Conservation (phyloP, 2,888 invertebrate species). For the Lasioglossum morio region DNA sequence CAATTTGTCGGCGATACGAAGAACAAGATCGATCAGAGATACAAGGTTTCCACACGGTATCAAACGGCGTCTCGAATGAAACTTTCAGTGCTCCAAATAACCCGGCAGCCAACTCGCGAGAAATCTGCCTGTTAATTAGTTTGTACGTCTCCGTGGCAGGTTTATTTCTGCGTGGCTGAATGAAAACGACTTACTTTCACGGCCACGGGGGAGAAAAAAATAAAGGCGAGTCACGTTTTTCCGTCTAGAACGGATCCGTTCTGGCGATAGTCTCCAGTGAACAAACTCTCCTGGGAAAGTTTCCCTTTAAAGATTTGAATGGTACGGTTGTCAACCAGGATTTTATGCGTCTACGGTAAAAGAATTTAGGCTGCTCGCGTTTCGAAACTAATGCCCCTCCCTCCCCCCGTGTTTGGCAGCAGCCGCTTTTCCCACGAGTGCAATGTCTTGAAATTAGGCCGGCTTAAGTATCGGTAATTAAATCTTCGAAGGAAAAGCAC, state of each 20-base stretch:
- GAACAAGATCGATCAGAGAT: conserved; percentile 18
- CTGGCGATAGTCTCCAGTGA: conserved; percentile 36
- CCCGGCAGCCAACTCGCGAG: conserved; percentile 22
- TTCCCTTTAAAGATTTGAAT: conserved; percentile 32
- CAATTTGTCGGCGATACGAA: conserved; percentile 15
- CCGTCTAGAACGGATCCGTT: conserved; percentile 32
- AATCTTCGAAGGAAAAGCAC: conserved; percentile 23
- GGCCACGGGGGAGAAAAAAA: conserved; percentile 37
- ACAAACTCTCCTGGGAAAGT: conserved; percentile 32
- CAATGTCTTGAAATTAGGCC: conserved; percentile 31
- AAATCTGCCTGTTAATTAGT: conserved; percentile 53
- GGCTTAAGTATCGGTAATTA: conserved; percentile 45
- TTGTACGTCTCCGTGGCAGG: conserved; percentile 35
- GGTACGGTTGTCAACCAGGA: conserved; percentile 32
- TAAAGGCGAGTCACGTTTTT: conserved; percentile 53
- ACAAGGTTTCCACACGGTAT: neutral
- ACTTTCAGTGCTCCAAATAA: conserved; percentile 49
- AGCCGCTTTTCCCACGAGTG: conserved; percentile 13
- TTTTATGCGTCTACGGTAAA: neutral
- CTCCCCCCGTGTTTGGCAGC: neutral
- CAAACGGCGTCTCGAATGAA: conserved; percentile 3
- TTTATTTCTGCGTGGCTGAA: conserved; percentile 52
- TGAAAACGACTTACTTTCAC: conserved; percentile 66
- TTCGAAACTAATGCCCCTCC: conserved; percentile 2
- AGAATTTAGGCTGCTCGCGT: conserved; percentile 9